A percentile compares a stretch with the other conserved stretches of the same genome.
phyloP scores from a whole-genome alignment of 2,113 vertebrate species.

The Gymnocephalus cernua region DNA sequence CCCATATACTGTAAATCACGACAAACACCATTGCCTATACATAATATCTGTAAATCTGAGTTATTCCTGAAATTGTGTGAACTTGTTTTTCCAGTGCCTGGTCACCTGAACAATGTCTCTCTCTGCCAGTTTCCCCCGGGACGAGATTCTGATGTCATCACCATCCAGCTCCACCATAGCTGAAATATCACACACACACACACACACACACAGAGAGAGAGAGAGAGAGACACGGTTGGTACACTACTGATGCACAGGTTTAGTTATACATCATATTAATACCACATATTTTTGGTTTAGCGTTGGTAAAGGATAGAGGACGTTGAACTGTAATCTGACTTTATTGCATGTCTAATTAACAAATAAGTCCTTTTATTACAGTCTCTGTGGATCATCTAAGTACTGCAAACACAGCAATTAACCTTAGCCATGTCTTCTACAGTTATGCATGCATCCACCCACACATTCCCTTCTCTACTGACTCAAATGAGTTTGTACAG shows the following conservation, averaged over 20 bases:
- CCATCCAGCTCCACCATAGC: slow-evolving; percentile 97
- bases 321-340: slow-evolving; percentile 13
- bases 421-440: slow-evolving; percentile 57
- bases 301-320: neutral
- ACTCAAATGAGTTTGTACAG: slow-evolving; percentile 55
- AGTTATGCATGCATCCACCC: slow-evolving; percentile 59
- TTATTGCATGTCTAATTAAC: slow-evolving; percentile 58
- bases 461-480: slow-evolving; percentile 27
- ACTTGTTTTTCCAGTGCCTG: neutral
- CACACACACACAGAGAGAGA: slow-evolving; percentile 25
- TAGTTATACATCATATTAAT: neutral
- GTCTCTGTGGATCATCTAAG: slow-evolving; percentile 53
- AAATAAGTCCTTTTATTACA: slow-evolving; percentile 48
- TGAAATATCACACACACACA: slow-evolving; percentile 62
- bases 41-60: neutral
- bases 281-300: neutral
- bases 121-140: slow-evolving; percentile 92
- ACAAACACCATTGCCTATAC: neutral
- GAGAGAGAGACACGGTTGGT: neutral
- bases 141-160: slow-evolving; percentile 93
- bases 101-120: slow-evolving; percentile 96
- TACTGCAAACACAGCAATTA: slow-evolving; percentile 71
- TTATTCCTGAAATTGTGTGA: neutral
- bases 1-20: neutral
- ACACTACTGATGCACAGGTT: neutral